A percentile compares a stretch with the other conserved stretches of the same genome.
Evolutionary conservation across 2,888 invertebrate species (phyloP).

Genomic region (Eucriotettix oculatus): DNA sequence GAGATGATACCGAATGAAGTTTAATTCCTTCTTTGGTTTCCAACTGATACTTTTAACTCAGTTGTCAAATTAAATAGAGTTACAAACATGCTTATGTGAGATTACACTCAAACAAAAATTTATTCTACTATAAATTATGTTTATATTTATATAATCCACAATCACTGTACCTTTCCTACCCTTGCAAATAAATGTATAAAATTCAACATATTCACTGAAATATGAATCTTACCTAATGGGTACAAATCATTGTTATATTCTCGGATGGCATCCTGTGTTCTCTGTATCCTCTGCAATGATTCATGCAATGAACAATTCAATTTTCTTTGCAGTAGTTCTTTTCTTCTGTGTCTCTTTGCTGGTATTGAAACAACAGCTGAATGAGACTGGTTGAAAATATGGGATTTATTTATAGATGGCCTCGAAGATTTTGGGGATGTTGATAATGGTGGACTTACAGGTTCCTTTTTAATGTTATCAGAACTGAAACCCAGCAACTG

Average conservation of each 20-base stretch:
- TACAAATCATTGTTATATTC: constrained; percentile 20
- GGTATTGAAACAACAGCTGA: constrained; percentile 6
- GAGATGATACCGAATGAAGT: no score
- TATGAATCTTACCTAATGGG: constrained; percentile 20
- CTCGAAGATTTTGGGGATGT: neutral
- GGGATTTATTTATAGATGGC: constrained; percentile 1
- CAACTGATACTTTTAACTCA: no score
- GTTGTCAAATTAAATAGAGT: no score
- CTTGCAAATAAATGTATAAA: no score
- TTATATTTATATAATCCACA: no score
- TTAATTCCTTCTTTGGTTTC: no score
- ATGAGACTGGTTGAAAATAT: neutral
- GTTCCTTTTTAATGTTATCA: constrained; percentile 8
- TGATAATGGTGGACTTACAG: constrained; percentile 1
- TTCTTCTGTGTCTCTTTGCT: constrained; percentile 5
- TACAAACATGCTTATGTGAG: no score
- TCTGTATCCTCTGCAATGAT: constrained; percentile 39
- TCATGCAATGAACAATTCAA: constrained; percentile 25
- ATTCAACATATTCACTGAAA: no score
- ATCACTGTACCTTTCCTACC: no score
- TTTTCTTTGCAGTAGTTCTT: neutral
- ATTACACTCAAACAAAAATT: no score
- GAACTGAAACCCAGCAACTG: constrained; percentile 13
- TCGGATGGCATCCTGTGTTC: constrained; percentile 17
- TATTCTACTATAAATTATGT: no score